Evolutionary conservation across 2,888 invertebrate genomes (phyloP), one percentile per base, ranked within the genome.

Genomic region (Drosophila ustulata): DNA sequence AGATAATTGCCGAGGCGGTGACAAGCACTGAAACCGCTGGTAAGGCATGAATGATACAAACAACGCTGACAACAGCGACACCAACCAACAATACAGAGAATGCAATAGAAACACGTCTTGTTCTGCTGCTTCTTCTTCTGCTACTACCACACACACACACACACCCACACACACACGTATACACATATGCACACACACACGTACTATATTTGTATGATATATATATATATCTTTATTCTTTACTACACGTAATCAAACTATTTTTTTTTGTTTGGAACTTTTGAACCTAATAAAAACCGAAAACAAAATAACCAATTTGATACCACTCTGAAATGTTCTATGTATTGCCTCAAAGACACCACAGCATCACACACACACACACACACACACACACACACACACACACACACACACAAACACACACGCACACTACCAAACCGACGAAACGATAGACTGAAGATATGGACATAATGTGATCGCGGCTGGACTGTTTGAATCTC

Each of bases 21-120:
- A 76, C 69, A 76, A 66, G 53, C 65, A 70, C 68, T 71, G 74
- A 71, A 59, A 73, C 79, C 77, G 80, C 78, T 77, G 89, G 88
- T 88, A 85, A 85, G 85, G 86, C 76, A 50, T 67, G 43, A 83
- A 28, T 28, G 7, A 6, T 30, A 6, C 30, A 30, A 30, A 26
- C 65, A 68, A 26, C 34, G 57, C 65, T 37, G 57, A 59, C 65
- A 43, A 61, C 18, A 18, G 18, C 18, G 18, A 18, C 18, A 51
- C 30, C 13, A 46, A 61, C 47, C 45, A 23, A 25, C 57, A 68
- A 45, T 18, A 18, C 18, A 18, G 18, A 57, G 46, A 41, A 55
- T 58, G 57, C 69, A 61, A 70, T 43, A 39, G 28, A 37, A 37
- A 37, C n/a, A 59, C 28, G 50, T 34, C 9, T n/a, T 39, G n/a